Conservation (phyloP, 2,888 invertebrate species). For the Chydorus sphaericus region DNA sequence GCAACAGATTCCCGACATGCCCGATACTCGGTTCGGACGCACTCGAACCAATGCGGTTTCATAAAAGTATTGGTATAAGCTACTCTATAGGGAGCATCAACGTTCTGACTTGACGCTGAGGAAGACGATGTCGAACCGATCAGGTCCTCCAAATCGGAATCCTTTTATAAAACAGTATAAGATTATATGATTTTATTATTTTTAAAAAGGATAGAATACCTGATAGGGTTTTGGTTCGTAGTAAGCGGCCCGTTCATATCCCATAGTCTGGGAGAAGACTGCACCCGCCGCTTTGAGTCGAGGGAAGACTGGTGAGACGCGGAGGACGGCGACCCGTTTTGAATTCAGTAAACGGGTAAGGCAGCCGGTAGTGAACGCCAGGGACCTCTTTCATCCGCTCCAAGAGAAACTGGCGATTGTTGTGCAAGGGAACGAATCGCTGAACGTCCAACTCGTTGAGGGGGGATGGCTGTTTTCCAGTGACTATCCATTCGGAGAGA, state of each 20-base stretch:
- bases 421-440: conserved; percentile 80
- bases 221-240: conserved; percentile 43
- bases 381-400: conserved; percentile 87
- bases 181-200: not conserved
- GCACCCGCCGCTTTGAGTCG: conserved; percentile 79
- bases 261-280: conserved; percentile 93
- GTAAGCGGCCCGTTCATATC: conserved; percentile 89
- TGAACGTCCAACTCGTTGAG: conserved; percentile 80
- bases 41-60: conserved; percentile 86
- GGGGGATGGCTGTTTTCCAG: conserved; percentile 62
- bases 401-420: conserved; percentile 79
- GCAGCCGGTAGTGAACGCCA: conserved; percentile 55
- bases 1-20: conserved; percentile 86
- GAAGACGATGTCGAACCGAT: not conserved
- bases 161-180: too few relatives aligned
- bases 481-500: conserved; percentile 71
- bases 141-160: not conserved
- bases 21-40: conserved; percentile 74
- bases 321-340: conserved; percentile 70
- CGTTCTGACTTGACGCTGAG: conserved; percentile 1
- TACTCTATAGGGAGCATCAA: conserved; percentile 43
- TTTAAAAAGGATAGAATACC: too few relatives aligned
- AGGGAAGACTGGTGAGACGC: conserved; percentile 91
- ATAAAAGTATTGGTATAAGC: conserved; percentile 71
- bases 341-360: conserved; percentile 74